Evolutionary conservation across 2,888 invertebrate species (phyloP).

Genomic region (Auanema sp.): DNA sequence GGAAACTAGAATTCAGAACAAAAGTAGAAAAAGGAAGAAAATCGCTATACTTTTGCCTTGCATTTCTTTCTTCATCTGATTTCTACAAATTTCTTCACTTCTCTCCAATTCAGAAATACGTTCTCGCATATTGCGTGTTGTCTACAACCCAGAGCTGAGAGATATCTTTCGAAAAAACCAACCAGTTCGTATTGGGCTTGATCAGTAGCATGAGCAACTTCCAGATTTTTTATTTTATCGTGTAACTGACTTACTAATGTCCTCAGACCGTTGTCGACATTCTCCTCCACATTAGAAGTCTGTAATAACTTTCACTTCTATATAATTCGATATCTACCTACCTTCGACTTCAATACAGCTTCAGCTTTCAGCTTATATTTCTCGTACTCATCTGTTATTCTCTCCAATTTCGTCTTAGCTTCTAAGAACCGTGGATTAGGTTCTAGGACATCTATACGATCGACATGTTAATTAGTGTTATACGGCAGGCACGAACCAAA

Average conservation of each 20-base stretch:
- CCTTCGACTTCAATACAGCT: slow-evolving; percentile 61
- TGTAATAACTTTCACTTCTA: neutral
- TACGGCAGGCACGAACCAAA: no score
- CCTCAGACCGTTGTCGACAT: slow-evolving; percentile 28
- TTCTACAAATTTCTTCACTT: slow-evolving; percentile 36
- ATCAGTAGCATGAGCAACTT: slow-evolving; percentile 43
- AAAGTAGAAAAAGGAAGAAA: slow-evolving; percentile 3
- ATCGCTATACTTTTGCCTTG: slow-evolving; percentile 30
- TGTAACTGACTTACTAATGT: slow-evolving; percentile 45
- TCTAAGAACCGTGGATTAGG: slow-evolving; percentile 14
- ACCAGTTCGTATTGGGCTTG: slow-evolving; percentile 41
- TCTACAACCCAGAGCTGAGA: slow-evolving; percentile 27
- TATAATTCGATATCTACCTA: slow-evolving; percentile 5
- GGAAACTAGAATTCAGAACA: slow-evolving; percentile 28
- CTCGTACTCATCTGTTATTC: slow-evolving; percentile 72
- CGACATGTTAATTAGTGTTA: no score
- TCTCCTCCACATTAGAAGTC: slow-evolving; percentile 2
- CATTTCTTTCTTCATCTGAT: slow-evolving; percentile 31
- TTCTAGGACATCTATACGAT: slow-evolving; percentile 11
- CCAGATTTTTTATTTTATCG: slow-evolving; percentile 41
- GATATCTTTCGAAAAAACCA: neutral
- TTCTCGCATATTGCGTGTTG: slow-evolving; percentile 36
- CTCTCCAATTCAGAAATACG: slow-evolving; percentile 48
- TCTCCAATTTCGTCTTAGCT: slow-evolving; percentile 14
- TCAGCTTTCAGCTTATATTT: slow-evolving; percentile 70